These are phyloP conservation scores for Sinocyclocheilus anophthalmus DNA, from an alignment of 2,113 vertebrate species.

Conservation along the genomic window DNA sequence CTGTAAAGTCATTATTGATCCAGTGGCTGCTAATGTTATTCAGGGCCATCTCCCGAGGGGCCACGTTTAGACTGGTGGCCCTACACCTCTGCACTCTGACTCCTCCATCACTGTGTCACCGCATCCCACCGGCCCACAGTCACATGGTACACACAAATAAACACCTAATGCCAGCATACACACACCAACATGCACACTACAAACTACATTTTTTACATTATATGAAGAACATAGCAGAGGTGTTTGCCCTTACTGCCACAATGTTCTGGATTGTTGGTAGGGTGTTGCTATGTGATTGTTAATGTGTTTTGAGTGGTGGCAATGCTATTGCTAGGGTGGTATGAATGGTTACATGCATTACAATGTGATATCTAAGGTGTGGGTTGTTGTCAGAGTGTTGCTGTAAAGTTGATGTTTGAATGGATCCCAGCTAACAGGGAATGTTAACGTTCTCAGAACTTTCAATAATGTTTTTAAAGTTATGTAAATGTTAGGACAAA, in stretches of 20 bases:
- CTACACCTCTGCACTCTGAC: conserved; percentile 56
- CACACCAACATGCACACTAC: conserved; percentile 1
- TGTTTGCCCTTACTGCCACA: neutral
- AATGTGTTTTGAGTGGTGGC: neutral
- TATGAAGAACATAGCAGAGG: neutral
- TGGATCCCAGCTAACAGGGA: neutral
- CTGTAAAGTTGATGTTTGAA: neutral
- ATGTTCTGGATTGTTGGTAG: neutral
- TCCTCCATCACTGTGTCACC: conserved; percentile 58
- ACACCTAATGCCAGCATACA: conserved; percentile 7
- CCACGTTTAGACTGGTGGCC: conserved; percentile 68
- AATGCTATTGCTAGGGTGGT: neutral
- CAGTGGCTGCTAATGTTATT: conserved; percentile 72
- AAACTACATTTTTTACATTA: neutral
- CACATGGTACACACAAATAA: conserved; percentile 18
- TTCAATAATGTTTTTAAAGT: no score
- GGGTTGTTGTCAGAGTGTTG: neutral
- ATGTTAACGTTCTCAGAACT: no score
- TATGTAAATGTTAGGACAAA: no score
- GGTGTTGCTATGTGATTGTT: neutral
- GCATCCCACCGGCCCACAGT: conserved; percentile 25
- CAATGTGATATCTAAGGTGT: neutral
- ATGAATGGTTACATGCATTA: neutral
- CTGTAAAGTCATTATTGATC: conserved; percentile 81
- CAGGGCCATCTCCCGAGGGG: conserved; percentile 66